phyloP scores from a whole-genome alignment of 2,888 invertebrate genomes.

The Eupithecia vulgata region DNA sequence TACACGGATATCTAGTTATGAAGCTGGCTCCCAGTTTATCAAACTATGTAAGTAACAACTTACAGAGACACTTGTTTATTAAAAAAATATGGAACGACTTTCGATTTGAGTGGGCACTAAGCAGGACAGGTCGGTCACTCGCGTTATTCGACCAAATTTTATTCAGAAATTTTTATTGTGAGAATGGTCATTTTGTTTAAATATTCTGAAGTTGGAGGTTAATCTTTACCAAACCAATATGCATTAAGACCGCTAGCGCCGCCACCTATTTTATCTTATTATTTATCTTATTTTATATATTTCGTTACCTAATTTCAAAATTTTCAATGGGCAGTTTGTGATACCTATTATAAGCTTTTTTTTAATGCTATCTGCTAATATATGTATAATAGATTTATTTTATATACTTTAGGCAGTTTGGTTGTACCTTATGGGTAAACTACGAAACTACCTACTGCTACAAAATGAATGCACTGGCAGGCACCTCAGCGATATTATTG shows the following conservation, averaged over 20 bases:
- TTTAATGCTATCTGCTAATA: too few relatives aligned
- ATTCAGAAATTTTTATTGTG: not conserved
- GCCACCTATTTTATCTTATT: too few relatives aligned
- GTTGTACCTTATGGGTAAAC: not conserved
- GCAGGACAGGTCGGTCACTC: not conserved
- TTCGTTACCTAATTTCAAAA: too few relatives aligned
- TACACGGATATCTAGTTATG: constrained; percentile 58
- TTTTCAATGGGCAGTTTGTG: too few relatives aligned
- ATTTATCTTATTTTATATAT: too few relatives aligned
- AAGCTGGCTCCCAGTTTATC: constrained; percentile 49
- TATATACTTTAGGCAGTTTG: too few relatives aligned
- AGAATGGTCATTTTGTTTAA: not conserved
- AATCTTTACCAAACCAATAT: too few relatives aligned
- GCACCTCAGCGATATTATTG: not conserved
- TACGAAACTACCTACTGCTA: not conserved
- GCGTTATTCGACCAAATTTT: not conserved
- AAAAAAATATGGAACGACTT: not conserved
- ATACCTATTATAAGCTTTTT: too few relatives aligned
- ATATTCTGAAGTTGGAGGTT: not conserved
- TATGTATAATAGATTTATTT: too few relatives aligned
- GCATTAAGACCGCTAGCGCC: too few relatives aligned
- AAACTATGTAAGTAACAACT: constrained; percentile 15
- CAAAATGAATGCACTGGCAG: not conserved
- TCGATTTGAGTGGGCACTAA: not conserved
- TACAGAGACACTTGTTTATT: not conserved